Evolutionary conservation across 2,888 invertebrate species (phyloP).

Genomic region (Halocaridina rubra): DNA sequence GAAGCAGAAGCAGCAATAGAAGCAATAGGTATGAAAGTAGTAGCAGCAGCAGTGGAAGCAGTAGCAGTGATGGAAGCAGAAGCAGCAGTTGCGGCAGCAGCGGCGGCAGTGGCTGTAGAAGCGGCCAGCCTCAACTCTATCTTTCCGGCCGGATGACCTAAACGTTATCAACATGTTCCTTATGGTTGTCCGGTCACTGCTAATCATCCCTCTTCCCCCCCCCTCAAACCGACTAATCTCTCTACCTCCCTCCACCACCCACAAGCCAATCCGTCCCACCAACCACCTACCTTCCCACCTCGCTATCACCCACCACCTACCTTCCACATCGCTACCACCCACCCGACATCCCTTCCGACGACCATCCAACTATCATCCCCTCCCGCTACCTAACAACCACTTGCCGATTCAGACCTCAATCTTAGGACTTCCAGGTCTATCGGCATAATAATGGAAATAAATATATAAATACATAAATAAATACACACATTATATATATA

Average conservation of each 20-base stretch:
- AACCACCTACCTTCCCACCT: too few relatives aligned
- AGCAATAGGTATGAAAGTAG: too few relatives aligned
- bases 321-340: too few relatives aligned
- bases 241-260: too few relatives aligned
- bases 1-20: too few relatives aligned
- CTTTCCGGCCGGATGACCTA: conserved; percentile 39
- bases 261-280: not conserved
- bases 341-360: not conserved
- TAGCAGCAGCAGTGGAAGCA: too few relatives aligned
- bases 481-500: too few relatives aligned
- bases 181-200: conserved; percentile 22
- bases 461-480: not conserved
- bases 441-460: not conserved
- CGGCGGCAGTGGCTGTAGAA: not conserved
- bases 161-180: conserved; percentile 29
- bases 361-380: too few relatives aligned
- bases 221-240: not conserved
- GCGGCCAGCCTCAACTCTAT: not conserved
- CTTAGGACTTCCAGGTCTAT: not conserved
- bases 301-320: too few relatives aligned
- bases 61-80: too few relatives aligned
- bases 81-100: not conserved
- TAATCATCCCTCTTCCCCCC: not conserved
- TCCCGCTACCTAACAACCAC: too few relatives aligned
- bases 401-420: not conserved